phyloP scores from a whole-genome alignment of 1,140 invertebrate genomes.

The Cyclargus thomasi region DNA sequence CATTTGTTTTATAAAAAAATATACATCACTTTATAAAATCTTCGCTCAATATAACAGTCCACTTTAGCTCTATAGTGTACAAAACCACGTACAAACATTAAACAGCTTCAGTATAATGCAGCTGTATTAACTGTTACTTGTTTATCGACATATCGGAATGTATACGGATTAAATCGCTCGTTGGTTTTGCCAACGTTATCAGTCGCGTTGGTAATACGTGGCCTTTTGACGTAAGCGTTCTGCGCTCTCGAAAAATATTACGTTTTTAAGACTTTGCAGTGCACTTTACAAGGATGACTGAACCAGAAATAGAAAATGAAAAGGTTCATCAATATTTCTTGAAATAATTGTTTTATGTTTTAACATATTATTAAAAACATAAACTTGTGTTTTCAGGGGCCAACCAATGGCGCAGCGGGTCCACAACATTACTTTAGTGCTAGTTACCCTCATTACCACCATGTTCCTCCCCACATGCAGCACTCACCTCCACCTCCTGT shows the following conservation, averaged over 20 bases:
- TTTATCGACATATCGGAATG: slow-evolving; percentile 37
- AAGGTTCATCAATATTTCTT: slow-evolving; percentile 23
- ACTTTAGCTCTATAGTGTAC: neutral
- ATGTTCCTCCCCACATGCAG: slow-evolving; percentile 73
- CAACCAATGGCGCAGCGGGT: slow-evolving; percentile 79
- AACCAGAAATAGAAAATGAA: slow-evolving; percentile 32
- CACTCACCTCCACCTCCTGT: slow-evolving; percentile 76
- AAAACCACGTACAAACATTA: neutral
- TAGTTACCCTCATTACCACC: slow-evolving; percentile 78
- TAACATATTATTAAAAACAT: neutral
- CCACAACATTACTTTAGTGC: slow-evolving; percentile 78
- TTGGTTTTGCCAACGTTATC: slow-evolving; percentile 43
- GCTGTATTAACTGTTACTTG: slow-evolving; percentile 15
- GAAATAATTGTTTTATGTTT: too few species aligned
- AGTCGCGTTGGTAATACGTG: slow-evolving; percentile 52
- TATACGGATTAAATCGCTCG: slow-evolving; percentile 36
- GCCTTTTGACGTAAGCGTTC: slow-evolving; percentile 44
- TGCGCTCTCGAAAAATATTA: neutral
- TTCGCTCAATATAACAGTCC: neutral
- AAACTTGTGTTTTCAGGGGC: slow-evolving; percentile 57
- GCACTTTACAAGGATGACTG: slow-evolving; percentile 34
- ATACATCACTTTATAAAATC: neutral
- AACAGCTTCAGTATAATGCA: neutral
- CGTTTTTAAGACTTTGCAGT: neutral
- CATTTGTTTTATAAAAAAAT: neutral